Conservation (phyloP, 2,113 vertebrate genomes). For the Tetrax tetrax region DNA sequence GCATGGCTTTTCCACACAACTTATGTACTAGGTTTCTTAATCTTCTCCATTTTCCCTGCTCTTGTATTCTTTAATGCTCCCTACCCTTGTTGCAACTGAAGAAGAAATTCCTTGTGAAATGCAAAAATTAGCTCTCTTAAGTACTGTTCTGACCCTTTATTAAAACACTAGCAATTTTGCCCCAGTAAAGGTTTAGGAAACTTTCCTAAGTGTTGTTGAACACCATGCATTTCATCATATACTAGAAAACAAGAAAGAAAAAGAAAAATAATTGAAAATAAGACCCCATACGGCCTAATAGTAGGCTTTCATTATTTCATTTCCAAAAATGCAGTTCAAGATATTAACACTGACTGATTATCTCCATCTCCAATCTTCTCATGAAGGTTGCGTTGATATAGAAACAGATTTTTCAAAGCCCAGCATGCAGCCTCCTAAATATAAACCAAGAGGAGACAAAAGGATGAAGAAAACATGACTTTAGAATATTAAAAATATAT, state of each 20-base stretch:
- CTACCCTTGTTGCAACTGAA: not conserved
- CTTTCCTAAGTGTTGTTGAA: not conserved
- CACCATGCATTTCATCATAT: not conserved
- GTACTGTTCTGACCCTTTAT: not conserved
- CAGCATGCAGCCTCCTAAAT: constrained; percentile 90
- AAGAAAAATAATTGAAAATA: not conserved
- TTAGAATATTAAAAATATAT: not conserved
- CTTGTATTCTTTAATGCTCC: not conserved
- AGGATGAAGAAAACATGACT: not conserved
- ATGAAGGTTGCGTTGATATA: constrained; percentile 80
- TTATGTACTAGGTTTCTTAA: not conserved
- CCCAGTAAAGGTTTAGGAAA: not conserved
- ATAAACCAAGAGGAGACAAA: not conserved
- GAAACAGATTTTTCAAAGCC: constrained; percentile 89
- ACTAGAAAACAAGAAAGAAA: not conserved
- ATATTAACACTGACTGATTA: constrained; percentile 78
- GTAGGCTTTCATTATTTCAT: not conserved
- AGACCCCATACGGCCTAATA: not conserved
- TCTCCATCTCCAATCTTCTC: constrained; percentile 84
- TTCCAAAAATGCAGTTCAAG: not conserved
- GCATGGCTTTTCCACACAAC: not conserved
- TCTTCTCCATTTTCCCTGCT: not conserved
- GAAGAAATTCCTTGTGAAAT: not conserved
- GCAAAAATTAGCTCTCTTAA: not conserved
- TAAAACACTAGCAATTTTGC: not conserved